Base-by-base conservation (phyloP, 2,113 vertebrate species). In the Ellobius talpinus region DNA sequence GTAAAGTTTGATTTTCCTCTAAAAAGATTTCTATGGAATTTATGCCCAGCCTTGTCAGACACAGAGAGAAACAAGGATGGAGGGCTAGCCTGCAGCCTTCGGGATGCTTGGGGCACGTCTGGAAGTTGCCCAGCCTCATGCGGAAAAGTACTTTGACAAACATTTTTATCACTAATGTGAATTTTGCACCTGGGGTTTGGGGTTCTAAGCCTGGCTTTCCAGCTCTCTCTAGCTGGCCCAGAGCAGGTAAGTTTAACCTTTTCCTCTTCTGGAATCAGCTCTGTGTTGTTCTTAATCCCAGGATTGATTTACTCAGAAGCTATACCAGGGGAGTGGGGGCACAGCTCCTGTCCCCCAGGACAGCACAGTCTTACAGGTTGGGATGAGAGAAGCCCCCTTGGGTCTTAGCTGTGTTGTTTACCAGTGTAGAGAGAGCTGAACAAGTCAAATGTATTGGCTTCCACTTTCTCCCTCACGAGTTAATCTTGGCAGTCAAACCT, bases 121-220 rank as follows among this genome's bases (percentile, higher is more conserved):
- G 50, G 31, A 42, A 85, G 90, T 52, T 65, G 42, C 89, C 63
- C 0, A 4, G 73, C n/a, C 76, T 47, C 70, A n/a, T 9, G 1
- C 3, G 0, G 16, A 96, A 94, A 96, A 73, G 39, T 55, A 52
- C 91, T 93, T 89, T 84, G 94, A 87, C 10, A 73, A 81, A 87
- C n/a, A 19, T 92, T 95, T 96, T 96, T 68, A 74, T 95, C 55
- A 94, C 50, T 12, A 52, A 76, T 81, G 29, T 29, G 42, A 93
- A 45, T 50, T 90, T 76, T 89, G 84, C 74, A 52, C 79, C 29
- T 3, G 13, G 52, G 45, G 68, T 52, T 23, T 65, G 7, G 36
- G 4, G 68, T 42, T 81, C 5, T 23, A 76, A 39, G 45, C 7
- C 79, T 76, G 79, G 61, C 29, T 66, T 74, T 94, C 29, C 61